Evolutionary conservation across 2,797 vertebrate genomes (phyloP).

Genomic region (Myiotriccus ornatus): DNA sequence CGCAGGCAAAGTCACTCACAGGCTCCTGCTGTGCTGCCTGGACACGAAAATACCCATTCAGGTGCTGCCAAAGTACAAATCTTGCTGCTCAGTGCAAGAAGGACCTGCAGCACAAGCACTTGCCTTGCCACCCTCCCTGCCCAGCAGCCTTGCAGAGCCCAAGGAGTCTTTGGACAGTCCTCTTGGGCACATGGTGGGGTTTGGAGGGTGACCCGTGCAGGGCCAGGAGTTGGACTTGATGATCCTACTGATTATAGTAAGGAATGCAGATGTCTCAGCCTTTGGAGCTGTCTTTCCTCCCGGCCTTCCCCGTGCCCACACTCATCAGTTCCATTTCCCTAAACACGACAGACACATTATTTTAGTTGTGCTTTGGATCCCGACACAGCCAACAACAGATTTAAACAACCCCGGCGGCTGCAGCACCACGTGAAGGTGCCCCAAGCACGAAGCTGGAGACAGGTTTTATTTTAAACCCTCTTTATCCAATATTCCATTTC

Average conservation of each 20-base stretch:
- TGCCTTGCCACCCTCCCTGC: not conserved
- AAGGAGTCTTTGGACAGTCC: rapidly evolving
- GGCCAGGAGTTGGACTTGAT: not conserved
- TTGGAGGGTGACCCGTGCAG: not conserved
- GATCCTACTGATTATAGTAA: not conserved
- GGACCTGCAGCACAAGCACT: rapidly evolving
- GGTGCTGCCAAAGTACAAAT: not conserved
- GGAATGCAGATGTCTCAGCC: not conserved
- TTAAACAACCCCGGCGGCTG: rapidly evolving
- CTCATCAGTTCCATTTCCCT: not conserved
- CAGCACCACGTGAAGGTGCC: rapidly evolving
- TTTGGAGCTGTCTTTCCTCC: not conserved
- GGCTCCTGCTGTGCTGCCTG: not conserved
- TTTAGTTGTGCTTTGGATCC: not conserved
- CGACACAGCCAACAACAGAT: rapidly evolving
- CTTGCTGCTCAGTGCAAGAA: not conserved
- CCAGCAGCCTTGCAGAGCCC: not conserved
- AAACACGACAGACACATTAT: not conserved
- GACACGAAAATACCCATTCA: not conserved
- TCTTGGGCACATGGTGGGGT: not conserved
- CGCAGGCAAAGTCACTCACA: not conserved
- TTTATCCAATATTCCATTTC: not conserved
- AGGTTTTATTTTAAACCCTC: not conserved
- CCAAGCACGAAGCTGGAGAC: not conserved
- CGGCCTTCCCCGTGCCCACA: not conserved